Conservation (phyloP, 1,140 invertebrate species). For the Ctenoplectra terminalis region DNA sequence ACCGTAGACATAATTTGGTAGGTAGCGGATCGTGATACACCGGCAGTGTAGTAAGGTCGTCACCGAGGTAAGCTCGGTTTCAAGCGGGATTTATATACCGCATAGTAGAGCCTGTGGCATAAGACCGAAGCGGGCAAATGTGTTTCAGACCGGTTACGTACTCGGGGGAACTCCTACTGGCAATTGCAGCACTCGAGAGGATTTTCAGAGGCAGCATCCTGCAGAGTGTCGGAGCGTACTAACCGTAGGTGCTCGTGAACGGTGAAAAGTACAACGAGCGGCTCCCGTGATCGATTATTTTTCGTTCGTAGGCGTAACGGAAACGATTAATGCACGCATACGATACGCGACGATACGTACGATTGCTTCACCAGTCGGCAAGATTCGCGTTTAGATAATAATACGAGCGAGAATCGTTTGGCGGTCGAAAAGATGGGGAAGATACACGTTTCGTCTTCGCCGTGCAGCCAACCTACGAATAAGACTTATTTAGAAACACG, state of each 20-base stretch:
- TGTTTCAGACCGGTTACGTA: constrained; percentile 16
- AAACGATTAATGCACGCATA: not conserved
- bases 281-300: not conserved
- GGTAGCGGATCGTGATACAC: not conserved
- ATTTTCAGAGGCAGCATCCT: constrained; percentile 4
- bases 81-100: constrained; percentile 39
- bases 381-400: constrained; percentile 16
- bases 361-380: not conserved
- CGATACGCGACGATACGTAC: not conserved
- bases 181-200: constrained; percentile 13
- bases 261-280: not conserved
- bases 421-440: not conserved
- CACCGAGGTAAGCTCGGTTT: constrained; percentile 19
- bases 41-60: not conserved
- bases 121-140: constrained; percentile 24
- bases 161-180: not conserved
- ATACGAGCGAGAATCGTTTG: not conserved
- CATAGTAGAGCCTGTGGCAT: constrained; percentile 17
- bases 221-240: not conserved
- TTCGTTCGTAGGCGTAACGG: not conserved
- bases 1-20: not conserved
- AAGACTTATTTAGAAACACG: constrained; percentile 58
- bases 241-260: no score
- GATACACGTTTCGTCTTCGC: constrained; percentile 2
- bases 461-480: constrained; percentile 42